phyloP scores from a whole-genome alignment of 2,888 invertebrate genomes.

The Stegana nigrithorax region DNA sequence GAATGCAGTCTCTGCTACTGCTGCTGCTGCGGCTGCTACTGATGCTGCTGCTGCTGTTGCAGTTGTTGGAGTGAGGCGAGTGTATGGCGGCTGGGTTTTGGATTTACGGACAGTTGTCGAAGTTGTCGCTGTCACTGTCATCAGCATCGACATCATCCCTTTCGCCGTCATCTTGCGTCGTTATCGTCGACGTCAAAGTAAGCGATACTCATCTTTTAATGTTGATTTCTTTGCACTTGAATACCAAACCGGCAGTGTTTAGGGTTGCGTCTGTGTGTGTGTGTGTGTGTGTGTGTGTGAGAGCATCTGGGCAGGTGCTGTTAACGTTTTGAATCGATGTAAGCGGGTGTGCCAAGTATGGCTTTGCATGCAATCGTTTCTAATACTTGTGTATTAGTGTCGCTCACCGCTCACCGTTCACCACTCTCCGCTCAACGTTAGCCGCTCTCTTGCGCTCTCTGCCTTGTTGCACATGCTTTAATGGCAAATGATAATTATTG shows the following conservation, averaged over 20 bases:
- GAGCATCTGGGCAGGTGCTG: too few species aligned
- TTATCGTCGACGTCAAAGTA: constrained; percentile 9
- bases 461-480: too few species aligned
- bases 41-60: not conserved
- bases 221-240: not conserved
- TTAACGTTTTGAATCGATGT: too few species aligned
- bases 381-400: too few species aligned
- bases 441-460: too few species aligned
- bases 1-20: too few species aligned
- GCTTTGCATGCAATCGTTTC: too few species aligned
- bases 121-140: not conserved
- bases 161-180: not conserved
- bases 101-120: not conserved
- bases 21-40: not conserved
- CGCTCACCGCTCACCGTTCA: too few species aligned
- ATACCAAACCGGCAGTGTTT: too few species aligned
- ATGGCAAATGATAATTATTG: constrained; percentile 60
- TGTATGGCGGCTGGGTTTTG: not conserved
- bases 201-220: constrained; percentile 20
- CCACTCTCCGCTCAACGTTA: too few species aligned
- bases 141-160: not conserved
- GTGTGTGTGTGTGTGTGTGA: too few species aligned
- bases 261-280: not conserved
- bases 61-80: not conserved
- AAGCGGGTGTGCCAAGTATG: too few species aligned